Percentiles rank a stretch among this genome's conserved stretches.
Conservation (phyloP, 2,888 invertebrate genomes). For the Synergus gifuensis region DNA sequence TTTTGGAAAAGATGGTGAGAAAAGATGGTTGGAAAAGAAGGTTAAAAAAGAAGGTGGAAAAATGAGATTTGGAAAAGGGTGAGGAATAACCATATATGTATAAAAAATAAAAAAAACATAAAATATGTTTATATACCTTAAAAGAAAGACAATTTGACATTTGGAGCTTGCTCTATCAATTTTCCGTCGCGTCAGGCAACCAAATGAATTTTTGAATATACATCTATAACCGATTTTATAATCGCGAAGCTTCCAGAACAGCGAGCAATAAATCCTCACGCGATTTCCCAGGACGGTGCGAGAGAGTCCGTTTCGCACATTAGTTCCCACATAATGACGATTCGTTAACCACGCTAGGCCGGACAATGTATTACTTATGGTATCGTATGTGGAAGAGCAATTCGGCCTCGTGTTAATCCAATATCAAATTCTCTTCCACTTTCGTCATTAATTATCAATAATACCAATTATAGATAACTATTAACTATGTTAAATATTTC, state of each 20-base stretch:
- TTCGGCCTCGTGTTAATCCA: neutral
- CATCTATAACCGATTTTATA: slow-evolving; percentile 57
- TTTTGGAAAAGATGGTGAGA: too few species aligned
- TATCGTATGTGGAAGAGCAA: neutral
- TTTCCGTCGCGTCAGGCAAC: neutral
- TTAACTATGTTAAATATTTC: neutral
- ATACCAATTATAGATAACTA: neutral
- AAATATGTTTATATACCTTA: too few species aligned
- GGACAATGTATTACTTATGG: slow-evolving; percentile 27
- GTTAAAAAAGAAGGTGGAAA: too few species aligned
- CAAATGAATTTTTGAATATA: slow-evolving; percentile 13
- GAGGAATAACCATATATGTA: too few species aligned
- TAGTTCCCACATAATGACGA: slow-evolving; percentile 55
- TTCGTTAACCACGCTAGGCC: slow-evolving; percentile 46
- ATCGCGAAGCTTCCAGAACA: slow-evolving; percentile 55
- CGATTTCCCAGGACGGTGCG: slow-evolving; percentile 49
- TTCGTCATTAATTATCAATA: neutral
- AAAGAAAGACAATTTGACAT: too few species aligned
- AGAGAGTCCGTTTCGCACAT: slow-evolving; percentile 51
- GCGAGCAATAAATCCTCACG: slow-evolving; percentile 53
- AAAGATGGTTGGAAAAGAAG: too few species aligned
- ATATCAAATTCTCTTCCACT: neutral
- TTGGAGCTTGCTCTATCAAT: slow-evolving; percentile 3
- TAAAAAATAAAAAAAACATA: too few species aligned
- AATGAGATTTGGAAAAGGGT: too few species aligned